phyloP scores from a whole-genome alignment of 1,140 invertebrate genomes.

The Sycophila sp. region DNA sequence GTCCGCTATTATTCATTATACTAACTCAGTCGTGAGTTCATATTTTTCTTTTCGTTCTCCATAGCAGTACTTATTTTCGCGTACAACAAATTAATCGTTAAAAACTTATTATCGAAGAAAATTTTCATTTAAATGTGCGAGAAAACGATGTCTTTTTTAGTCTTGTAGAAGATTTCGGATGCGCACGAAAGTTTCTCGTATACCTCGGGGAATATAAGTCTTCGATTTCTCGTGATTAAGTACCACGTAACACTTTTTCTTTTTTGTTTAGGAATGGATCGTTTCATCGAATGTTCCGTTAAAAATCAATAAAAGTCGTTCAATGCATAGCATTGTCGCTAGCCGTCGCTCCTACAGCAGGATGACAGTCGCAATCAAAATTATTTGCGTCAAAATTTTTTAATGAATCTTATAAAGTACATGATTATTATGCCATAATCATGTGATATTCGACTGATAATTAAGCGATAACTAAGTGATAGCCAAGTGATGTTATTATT shows the following conservation, averaged over 20 bases:
- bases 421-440: too few relatives aligned
- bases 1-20: neutral
- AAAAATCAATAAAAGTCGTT: conserved; percentile 7
- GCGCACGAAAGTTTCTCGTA: conserved; percentile 17
- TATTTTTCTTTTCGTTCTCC: too few relatives aligned
- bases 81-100: neutral
- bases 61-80: conserved; percentile 2
- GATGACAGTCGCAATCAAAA: too few relatives aligned
- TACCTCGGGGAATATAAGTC: conserved; percentile 28
- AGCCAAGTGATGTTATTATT: too few relatives aligned
- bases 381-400: too few relatives aligned
- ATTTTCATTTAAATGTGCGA: conserved; percentile 6
- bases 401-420: too few relatives aligned
- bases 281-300: conserved; percentile 23
- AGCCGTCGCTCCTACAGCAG: too few relatives aligned
- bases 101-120: neutral
- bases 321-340: conserved; percentile 24
- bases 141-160: conserved; percentile 3
- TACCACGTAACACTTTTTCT: conserved; percentile 13
- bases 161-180: conserved; percentile 13
- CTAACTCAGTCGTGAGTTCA: neutral
- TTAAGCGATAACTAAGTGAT: too few relatives aligned
- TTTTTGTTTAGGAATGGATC: conserved; percentile 25
- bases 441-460: too few relatives aligned
- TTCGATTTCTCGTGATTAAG: conserved; percentile 33